Base-by-base conservation (phyloP, 92 coral and sea anemone species). In the Pocillopora meandrina region DNA sequence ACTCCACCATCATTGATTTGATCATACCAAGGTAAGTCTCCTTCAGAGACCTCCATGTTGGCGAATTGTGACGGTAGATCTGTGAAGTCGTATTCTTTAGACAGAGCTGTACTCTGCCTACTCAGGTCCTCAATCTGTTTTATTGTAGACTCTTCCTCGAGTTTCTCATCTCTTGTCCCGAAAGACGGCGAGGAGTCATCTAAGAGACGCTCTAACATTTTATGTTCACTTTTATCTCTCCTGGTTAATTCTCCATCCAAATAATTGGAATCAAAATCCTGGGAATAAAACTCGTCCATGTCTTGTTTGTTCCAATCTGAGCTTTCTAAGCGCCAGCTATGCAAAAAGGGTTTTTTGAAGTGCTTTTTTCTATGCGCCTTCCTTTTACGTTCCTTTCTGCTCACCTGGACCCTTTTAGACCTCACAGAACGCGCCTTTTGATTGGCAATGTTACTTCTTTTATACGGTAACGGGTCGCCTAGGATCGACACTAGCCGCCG, bases 1-100 rank as follows among this genome's bases (percentile, higher is more conserved):
- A 81, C 7, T 14, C 59, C 85, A 36, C 21, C 19, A 0, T 71
- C 69, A 9, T 15, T 34, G 62, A 76, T 18, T 42, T 63, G 49
- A 14, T 90, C 87, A 56, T 81, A 80, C 16, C 77, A 15, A 13
- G 82, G 77, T 18, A 81, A 26, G 17, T 89, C 82, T 19, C 95
- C 95, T 5, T 88, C 86, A 18, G 92, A 81, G 21, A 91, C 83
- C 26, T 91, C 95, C 90, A 91, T 85, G 67, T 89, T 86, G 2
- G 92, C 78, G 9, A 91, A 82, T 18, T 80, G 76, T 36, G 89
- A 85, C 60, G 83, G 59, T 20, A 79, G 70, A 70, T 71, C 89
- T 19, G 74, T 35, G 15, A 78, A 59, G 72, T 91, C 82, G 56
- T 85, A 78, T 10, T 76, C 92, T 56, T 86, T 89, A 10, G 92